Evolutionary conservation across 2,113 vertebrate genomes (phyloP), one percentile per base, ranked within the genome.

Genomic region (Rhynchomys soricoides): DNA sequence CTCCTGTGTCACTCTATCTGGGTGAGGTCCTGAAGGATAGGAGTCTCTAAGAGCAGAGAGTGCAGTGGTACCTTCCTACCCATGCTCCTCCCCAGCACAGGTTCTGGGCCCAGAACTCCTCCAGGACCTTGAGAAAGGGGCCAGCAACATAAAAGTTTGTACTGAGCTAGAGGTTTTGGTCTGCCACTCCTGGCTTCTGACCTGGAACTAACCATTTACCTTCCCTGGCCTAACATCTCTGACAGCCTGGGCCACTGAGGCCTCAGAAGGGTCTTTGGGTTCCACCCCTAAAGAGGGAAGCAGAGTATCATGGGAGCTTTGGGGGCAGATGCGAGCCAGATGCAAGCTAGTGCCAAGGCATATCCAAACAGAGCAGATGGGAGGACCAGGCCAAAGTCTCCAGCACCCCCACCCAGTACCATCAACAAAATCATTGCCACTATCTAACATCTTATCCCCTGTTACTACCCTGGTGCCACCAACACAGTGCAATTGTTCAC

Each of bases 41-140:
- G 40, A 45, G 34, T 68, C 52, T 78, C n/a, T 48, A 17, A 75
- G 59, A 57, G 29, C 73, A 59, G 57, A 15, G 17, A 66, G 43
- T 2, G 0, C 1, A 0, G 45, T 5, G 50, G 31, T 7, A n/a
- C 1, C 1, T 9, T 64, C 0, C 0, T 7, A 31, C 34, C 21
- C 22, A 1, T n/a, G 4, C 4, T 34, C 12, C 79, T 52, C 8
- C 21, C 43, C 21, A 11, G 66, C 37, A 1, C 17, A 19, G 68
- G 19, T 71, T 21, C 78, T 0, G 12, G 50, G 43, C 71, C 81
- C 52, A 16, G 57, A 55, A 37, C 4, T 19, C 8, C n/a, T 52
- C 22, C 37, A 3, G 3, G 86, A 26, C 17, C 1, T 0, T 73
- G 79, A 59, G n/a, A 45, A 34, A 89, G 50, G 59, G 37, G 2